Evolutionary conservation across 2,888 invertebrate genomes (phyloP), one percentile per base, ranked within the genome.

Genomic region (Drosophila atripex): DNA sequence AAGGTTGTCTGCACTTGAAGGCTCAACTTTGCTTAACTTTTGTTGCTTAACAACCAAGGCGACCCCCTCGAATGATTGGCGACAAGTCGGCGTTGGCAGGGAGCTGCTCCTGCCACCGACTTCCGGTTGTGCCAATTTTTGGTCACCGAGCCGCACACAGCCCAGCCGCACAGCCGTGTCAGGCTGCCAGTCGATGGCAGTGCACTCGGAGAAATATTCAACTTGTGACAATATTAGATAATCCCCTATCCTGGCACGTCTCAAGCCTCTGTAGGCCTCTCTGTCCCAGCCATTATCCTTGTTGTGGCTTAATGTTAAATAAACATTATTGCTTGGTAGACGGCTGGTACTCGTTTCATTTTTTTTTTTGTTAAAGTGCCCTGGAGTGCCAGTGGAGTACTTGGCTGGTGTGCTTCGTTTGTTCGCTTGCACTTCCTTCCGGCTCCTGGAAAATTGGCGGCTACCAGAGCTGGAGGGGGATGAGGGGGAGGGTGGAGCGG

Each of bases 371-470:
- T 35, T n/a, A 7, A 8, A 14, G 8, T 52, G 7, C 30, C 18
- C 32, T 52, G n/a, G n/a, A n/a, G n/a, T n/a, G n/a, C 14, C 32
- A 21, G 18, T 14, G 21, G 53, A 58, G 64, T 80, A 71, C 76
- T 80, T 82, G 83, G 73, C 73, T 75, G 73, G 77, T 64, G 75
- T 69, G 77, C 66, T 66, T 58, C 65, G 82, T 73, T 78, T 85
- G 85, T 82, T 82, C 78, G 83, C 82, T 85, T 79, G 83, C 83
- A 79, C 74, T 82, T 82, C 83, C 82, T 82, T 82, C 82, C 82
- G 82, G 80, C 72, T 68, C n/a, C n/a, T 12, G 32, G 32, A 61
- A 53, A 45, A 63, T 25, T 32, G 43, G 6, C 3, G 59, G 38
- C 38, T 32, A 39, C 9, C n/a, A 3, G 2, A 3, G 45, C 21